Evolutionary conservation across 1,140 invertebrate genomes (phyloP).

Genomic region (Polypedilum pembai): DNA sequence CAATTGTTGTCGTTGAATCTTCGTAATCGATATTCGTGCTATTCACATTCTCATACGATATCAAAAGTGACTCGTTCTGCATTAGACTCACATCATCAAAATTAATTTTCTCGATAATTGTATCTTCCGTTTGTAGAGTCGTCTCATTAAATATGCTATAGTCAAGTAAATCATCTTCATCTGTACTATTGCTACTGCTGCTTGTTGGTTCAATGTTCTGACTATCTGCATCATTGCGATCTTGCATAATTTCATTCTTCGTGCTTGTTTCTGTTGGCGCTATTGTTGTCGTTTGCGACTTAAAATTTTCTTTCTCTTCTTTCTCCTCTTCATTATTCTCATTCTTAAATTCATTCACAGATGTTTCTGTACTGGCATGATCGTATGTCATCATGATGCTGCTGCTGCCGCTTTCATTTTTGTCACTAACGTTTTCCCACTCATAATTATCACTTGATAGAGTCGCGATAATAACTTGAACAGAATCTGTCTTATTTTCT

Average conservation of each 20-base stretch:
- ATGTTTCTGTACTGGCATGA: background rate
- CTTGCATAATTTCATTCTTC: background rate
- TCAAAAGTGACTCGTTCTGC: background rate
- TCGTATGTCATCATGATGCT: background rate
- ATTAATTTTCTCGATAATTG: slow-evolving; percentile 7
- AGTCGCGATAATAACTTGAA: slow-evolving; percentile 13
- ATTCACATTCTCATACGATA: background rate
- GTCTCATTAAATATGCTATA: background rate
- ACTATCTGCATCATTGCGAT: background rate
- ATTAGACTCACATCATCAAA: background rate
- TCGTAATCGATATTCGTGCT: background rate
- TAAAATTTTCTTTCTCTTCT: slow-evolving; percentile 3
- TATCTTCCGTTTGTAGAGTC: background rate
- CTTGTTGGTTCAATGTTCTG: slow-evolving; percentile 16
- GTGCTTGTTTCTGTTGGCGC: background rate
- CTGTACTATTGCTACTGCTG: background rate
- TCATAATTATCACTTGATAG: background rate
- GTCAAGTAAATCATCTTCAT: slow-evolving; percentile 6
- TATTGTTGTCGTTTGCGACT: background rate
- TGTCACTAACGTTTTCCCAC: background rate
- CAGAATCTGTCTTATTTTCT: slow-evolving; percentile 6
- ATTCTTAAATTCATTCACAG: background rate
- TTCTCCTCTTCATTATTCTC: background rate
- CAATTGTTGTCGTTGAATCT: background rate
- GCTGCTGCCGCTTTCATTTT: background rate